Base-by-base conservation (phyloP, 2,113 vertebrate genomes). In the Excalfactoria chinensis region DNA sequence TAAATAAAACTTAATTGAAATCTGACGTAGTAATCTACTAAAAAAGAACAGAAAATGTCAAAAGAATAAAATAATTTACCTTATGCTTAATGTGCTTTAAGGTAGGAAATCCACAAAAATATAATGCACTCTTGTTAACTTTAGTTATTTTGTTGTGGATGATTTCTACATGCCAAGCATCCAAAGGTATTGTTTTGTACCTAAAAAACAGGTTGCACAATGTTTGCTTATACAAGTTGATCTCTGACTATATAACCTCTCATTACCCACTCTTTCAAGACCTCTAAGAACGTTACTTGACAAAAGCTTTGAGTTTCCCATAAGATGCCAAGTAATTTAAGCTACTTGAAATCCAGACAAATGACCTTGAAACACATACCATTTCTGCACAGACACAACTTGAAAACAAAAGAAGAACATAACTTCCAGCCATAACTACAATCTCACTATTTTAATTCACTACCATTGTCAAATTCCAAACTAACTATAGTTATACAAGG, bases 91-190 rank as follows among this genome's bases (percentile, higher is more conserved):
- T 99, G 95, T 99, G 99, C 51, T 99, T 99, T 94, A 99, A 95
- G 34, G 99, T 99, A 92, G 99, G 99, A 97, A 99, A 99, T 80
- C 99, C 99, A 92, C 99, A 99, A 97, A 99, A 99, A 97, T 99
- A 99, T 13, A 99, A 96, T 21, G 97, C 95, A 15, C 98, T 98
- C 83, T 98, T 98, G 97, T 99, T 98, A 32, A 98, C 75, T n/a
- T 91, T 97, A 48, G 97, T 98, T 82, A 97, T 98, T 95, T 97
- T 97, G 85, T 98, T 97, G 41, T 98, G 97, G 49, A 95, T 98
- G 89, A 98, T 95, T 60, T 98, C 95, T 56, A 99, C 98, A 0
- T 97, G 98, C 99, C 99, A 99, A 75, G 98, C 98, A 53, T 99
- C 98, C 98, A 99, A 96, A 48, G 99, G 98, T 94, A 99, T 98